Evolutionary conservation across 2,888 invertebrate species (phyloP).

Genomic region (Scaptodrosophila latifasciaeformis): DNA sequence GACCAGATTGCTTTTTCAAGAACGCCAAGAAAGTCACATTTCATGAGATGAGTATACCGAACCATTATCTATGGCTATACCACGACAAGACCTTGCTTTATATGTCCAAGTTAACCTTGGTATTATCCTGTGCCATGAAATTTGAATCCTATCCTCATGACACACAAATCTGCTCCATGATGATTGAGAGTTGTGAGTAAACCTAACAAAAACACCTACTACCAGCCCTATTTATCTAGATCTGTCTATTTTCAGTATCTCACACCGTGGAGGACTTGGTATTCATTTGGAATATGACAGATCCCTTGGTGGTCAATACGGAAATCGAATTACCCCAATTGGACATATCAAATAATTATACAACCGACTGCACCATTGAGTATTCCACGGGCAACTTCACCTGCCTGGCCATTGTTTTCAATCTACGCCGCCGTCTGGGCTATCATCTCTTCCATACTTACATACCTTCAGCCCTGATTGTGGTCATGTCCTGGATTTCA

Average conservation of each 20-base stretch:
- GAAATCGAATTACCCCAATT: conserved; percentile 94
- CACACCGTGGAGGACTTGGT: conserved; percentile 96
- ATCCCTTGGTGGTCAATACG: conserved; percentile 91
- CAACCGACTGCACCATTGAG: conserved; percentile 93
- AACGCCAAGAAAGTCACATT: conserved; percentile 95
- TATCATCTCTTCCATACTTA: conserved; percentile 95
- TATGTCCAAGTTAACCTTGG: conserved; percentile 94
- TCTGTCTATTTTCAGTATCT: conserved; percentile 84
- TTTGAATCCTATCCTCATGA: conserved; percentile 95
- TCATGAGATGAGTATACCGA: conserved; percentile 95
- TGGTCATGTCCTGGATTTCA: conserved; percentile 96
- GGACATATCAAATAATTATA: conserved; percentile 88
- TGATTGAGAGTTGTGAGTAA: conserved; percentile 95
- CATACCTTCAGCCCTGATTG: conserved; percentile 92
- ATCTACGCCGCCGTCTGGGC: conserved; percentile 86
- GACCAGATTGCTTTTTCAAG: conserved; percentile 95
- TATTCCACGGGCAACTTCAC: conserved; percentile 96
- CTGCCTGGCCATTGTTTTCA: conserved; percentile 92
- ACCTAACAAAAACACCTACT: too few relatives aligned
- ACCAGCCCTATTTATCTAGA: too few relatives aligned
- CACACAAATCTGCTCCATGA: conserved; percentile 94
- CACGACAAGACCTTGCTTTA: conserved; percentile 93
- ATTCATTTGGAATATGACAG: conserved; percentile 94
- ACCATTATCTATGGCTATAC: conserved; percentile 93
- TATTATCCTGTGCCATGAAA: conserved; percentile 95